Conservation (phyloP, 2,113 vertebrate species). For the Bufo gargarizans region DNA sequence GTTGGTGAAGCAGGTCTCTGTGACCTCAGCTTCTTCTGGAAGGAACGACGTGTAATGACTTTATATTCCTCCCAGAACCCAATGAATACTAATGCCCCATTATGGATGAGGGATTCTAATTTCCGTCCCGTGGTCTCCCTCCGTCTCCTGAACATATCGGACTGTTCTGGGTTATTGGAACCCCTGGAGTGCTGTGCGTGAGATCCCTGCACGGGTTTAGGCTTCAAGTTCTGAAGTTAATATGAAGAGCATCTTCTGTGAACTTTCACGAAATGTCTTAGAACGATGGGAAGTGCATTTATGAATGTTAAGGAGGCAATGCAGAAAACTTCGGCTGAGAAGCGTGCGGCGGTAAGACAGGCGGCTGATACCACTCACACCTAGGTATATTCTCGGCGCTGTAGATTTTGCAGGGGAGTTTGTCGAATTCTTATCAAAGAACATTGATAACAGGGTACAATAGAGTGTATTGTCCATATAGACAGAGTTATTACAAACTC, state of each 20-base stretch:
- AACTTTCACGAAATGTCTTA: neutral
- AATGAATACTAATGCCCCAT: slow-evolving; percentile 11
- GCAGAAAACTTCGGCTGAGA: neutral
- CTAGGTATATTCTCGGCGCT: neutral
- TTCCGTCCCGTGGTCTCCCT: neutral
- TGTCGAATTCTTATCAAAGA: too few species aligned
- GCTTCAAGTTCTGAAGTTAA: neutral
- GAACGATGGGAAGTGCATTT: neutral
- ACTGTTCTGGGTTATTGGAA: neutral
- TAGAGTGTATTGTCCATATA: too few species aligned
- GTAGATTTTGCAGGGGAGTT: too few species aligned
- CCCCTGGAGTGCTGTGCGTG: neutral
- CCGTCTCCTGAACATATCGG: neutral
- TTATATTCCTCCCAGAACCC: too few species aligned
- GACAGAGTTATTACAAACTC: too few species aligned
- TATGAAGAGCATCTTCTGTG: neutral
- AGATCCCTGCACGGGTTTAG: neutral
- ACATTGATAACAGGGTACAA: too few species aligned
- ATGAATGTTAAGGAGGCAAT: neutral
- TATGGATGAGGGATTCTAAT: neutral
- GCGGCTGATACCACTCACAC: neutral
- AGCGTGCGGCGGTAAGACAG: too few species aligned
- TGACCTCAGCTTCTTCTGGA: neutral
- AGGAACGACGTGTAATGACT: neutral
- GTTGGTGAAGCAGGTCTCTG: neutral